A percentile compares a stretch with the other conserved stretches of the same genome.
These are phyloP conservation scores for Enhydra lutris DNA, from an alignment of 2,113 vertebrate genomes.

Conservation along the genomic window DNA sequence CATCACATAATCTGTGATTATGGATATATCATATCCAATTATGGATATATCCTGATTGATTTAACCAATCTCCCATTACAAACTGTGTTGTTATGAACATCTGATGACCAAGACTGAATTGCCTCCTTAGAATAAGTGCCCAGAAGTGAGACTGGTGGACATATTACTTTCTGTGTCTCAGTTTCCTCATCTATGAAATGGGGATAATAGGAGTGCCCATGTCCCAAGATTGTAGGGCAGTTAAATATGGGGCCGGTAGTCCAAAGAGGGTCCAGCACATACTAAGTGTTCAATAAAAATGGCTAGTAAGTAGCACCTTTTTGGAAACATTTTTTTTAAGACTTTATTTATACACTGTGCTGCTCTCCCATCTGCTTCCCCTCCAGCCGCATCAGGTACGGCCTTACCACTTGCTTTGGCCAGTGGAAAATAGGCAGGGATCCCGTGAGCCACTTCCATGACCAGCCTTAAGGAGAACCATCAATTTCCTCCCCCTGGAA, in stretches of 20 bases:
- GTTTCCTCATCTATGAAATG: background rate
- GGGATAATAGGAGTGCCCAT: background rate
- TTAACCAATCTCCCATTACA: background rate
- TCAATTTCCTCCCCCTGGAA: background rate
- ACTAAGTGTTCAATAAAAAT: background rate
- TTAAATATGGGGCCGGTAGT: background rate
- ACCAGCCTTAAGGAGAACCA: background rate
- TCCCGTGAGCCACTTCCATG: background rate
- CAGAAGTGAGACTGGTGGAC: background rate
- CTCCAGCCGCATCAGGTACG: background rate
- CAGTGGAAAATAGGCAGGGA: rapidly evolving
- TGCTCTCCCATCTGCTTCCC: rapidly evolving
- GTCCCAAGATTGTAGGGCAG: background rate
- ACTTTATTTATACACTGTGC: background rate
- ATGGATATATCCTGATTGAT: background rate
- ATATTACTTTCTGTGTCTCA: background rate
- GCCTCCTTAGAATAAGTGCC: background rate
- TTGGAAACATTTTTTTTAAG: too few species aligned
- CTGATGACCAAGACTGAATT: background rate
- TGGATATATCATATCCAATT: background rate
- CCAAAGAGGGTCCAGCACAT: background rate
- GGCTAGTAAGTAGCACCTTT: background rate
- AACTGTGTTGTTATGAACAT: background rate
- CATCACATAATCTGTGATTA: background rate
- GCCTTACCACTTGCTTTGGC: background rate